Evolutionary conservation across 2,113 vertebrate genomes (phyloP).

Genomic region (Tragelaphus scriptus): DNA sequence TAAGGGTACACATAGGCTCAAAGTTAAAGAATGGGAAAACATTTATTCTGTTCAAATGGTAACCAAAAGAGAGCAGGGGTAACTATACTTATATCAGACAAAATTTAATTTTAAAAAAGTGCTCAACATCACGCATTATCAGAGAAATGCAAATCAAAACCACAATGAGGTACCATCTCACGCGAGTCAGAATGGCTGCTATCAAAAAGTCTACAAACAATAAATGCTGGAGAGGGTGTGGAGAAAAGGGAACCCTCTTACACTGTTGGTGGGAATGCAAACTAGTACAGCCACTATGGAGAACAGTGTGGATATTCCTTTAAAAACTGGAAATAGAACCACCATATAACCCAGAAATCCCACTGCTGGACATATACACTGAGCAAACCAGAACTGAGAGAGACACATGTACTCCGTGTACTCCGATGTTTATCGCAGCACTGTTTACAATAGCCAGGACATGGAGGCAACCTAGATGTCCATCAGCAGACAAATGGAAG

Average conservation of each 20-base stretch:
- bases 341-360: neutral
- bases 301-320: neutral
- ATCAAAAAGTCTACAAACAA: neutral
- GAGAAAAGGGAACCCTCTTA: neutral
- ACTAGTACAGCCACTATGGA: neutral
- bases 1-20: neutral
- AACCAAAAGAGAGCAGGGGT: neutral
- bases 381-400: neutral
- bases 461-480: neutral
- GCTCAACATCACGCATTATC: neutral
- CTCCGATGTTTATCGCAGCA: neutral
- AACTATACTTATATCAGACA: neutral
- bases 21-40: neutral
- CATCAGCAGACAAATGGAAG: neutral
- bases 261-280: neutral
- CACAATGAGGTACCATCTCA: neutral
- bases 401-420: neutral
- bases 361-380: neutral
- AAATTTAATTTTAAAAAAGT: neutral
- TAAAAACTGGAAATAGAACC: neutral
- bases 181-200: accelerated
- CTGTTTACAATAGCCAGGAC: neutral
- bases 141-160: neutral
- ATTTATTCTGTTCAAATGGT: neutral
- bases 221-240: neutral